Evolutionary conservation across 2,888 invertebrate genomes (phyloP).

Genomic region (Prosapia bicincta): DNA sequence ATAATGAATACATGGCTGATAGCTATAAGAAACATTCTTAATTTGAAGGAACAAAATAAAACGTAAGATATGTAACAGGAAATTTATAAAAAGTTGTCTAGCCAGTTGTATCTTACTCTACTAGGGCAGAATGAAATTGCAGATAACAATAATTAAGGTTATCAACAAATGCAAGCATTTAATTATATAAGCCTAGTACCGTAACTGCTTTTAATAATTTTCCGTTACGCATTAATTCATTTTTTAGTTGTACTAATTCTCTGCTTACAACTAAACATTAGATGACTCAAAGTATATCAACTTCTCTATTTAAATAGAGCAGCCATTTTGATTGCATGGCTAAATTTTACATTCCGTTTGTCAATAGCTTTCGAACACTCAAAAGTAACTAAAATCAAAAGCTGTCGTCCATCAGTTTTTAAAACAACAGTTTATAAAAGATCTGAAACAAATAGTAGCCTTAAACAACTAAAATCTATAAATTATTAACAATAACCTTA

Average conservation of each 20-base stretch:
- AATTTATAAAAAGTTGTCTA: not conserved
- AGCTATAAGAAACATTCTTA: too few relatives aligned
- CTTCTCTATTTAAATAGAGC: not conserved
- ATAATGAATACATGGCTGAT: too few relatives aligned
- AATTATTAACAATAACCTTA: not conserved
- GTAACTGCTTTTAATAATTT: not conserved
- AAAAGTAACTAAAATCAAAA: too few relatives aligned
- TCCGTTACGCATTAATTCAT: not conserved
- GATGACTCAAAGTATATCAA: not conserved
- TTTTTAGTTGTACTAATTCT: not conserved
- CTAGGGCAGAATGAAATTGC: not conserved
- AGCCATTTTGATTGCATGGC: slow-evolving; percentile 2
- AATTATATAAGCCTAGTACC: not conserved
- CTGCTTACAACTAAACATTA: not conserved
- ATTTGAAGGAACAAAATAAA: too few relatives aligned
- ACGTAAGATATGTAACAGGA: too few relatives aligned
- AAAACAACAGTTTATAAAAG: too few relatives aligned
- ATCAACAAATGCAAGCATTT: not conserved
- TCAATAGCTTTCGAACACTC: too few relatives aligned
- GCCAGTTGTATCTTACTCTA: not conserved
- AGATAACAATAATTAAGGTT: not conserved
- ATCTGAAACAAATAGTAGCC: not conserved
- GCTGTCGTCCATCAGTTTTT: too few relatives aligned
- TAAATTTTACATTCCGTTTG: not conserved
- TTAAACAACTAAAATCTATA: not conserved